A percentile compares a stretch with the other conserved stretches of the same genome.
Evolutionary conservation across 2,888 invertebrate genomes (phyloP).

Genomic region (Macrostomum cliftonense): DNA sequence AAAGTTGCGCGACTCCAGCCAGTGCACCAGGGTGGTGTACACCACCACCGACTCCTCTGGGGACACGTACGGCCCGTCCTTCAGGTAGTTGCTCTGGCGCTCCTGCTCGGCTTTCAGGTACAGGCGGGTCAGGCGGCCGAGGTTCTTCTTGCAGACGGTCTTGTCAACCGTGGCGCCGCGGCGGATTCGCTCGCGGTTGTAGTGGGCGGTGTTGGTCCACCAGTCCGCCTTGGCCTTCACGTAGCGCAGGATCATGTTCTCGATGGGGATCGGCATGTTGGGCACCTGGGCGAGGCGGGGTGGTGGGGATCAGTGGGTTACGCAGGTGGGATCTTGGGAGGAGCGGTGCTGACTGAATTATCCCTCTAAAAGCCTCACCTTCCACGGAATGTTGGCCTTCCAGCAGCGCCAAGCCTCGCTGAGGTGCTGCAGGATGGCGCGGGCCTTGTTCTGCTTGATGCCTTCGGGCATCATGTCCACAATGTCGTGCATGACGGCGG

Average conservation of each 20-base stretch:
- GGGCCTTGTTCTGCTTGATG: constrained; percentile 96
- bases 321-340: no score
- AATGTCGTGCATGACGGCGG: constrained; percentile 79
- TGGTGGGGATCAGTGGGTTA: not conserved
- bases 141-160: constrained; percentile 97
- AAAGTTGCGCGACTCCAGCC: constrained; percentile 91
- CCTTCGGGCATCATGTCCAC: constrained; percentile 99
- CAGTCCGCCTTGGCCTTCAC: constrained; percentile 99
- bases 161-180: constrained; percentile 97
- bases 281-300: constrained; percentile 50
- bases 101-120: constrained; percentile 96
- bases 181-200: constrained; percentile 90
- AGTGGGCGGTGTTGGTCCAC: constrained; percentile 99
- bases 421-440: constrained; percentile 91
- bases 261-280: constrained; percentile 90
- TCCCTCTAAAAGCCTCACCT: constrained; percentile 44
- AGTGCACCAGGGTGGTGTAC: constrained; percentile 97
- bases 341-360: no score
- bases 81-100: constrained; percentile 91
- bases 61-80: constrained; percentile 97
- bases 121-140: constrained; percentile 82
- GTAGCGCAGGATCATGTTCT: constrained; percentile 97
- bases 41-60: constrained; percentile 99
- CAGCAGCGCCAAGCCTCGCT: constrained; percentile 99
- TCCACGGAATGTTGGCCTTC: constrained; percentile 99